These are phyloP conservation scores for Steinernema hermaphroditum DNA, from an alignment of 2,888 invertebrate species.

Conservation along the genomic window DNA sequence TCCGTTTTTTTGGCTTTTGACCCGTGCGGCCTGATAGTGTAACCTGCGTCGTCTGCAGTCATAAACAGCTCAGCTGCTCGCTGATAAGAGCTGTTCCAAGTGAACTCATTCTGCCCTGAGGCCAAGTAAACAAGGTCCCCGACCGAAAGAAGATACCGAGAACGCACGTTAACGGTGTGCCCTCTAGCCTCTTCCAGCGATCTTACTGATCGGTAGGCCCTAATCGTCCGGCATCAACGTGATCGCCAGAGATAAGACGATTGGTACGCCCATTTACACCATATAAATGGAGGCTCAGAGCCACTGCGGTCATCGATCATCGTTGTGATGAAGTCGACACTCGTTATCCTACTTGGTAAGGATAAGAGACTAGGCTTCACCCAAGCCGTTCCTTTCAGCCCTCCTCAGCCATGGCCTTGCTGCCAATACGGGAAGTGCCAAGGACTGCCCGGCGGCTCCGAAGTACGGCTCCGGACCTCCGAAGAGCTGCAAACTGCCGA, in stretches of 20 bases:
- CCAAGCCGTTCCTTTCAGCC: neutral
- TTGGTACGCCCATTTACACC: neutral
- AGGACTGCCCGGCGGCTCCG: constrained; percentile 40
- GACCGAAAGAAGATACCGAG: too few relatives aligned
- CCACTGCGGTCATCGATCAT: neutral
- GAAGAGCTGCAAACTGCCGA: constrained; percentile 40
- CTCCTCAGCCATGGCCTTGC: constrained; percentile 5
- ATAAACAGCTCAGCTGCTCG: too few relatives aligned
- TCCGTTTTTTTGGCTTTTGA: too few relatives aligned
- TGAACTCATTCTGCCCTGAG: too few relatives aligned
- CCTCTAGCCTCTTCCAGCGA: too few relatives aligned
- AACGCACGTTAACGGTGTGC: too few relatives aligned
- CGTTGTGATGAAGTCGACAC: constrained; percentile 8
- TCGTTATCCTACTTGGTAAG: neutral
- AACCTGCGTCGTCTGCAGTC: too few relatives aligned
- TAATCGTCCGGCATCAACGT: neutral
- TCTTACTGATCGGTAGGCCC: too few relatives aligned
- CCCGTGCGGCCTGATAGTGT: too few relatives aligned
- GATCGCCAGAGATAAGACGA: constrained; percentile 8
- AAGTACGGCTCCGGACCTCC: constrained; percentile 48
- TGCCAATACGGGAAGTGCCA: constrained; percentile 10
- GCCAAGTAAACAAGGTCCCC: too few relatives aligned
- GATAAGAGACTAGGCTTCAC: neutral
- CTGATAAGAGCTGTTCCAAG: too few relatives aligned
- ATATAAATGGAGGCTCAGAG: neutral